These are phyloP conservation scores for Sinosuthora webbiana DNA, from an alignment of 2,113 vertebrate species.

Conservation along the genomic window DNA sequence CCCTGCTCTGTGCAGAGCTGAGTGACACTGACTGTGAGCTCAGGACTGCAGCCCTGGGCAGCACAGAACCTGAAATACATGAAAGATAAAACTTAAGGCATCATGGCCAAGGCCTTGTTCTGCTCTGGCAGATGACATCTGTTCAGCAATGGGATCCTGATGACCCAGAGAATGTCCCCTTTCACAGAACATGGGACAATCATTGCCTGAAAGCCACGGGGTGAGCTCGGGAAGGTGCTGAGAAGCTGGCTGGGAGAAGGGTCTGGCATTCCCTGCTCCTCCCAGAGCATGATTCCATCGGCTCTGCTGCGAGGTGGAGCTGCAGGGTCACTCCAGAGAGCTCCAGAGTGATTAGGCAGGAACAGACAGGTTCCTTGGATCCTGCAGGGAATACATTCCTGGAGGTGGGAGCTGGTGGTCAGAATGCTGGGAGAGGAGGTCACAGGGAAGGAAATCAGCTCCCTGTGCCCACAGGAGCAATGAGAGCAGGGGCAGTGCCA, in stretches of 20 bases:
- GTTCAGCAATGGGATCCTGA: neutral
- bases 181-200: fast-evolving
- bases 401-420: neutral
- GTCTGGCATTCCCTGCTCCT: neutral
- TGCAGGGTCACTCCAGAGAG: neutral
- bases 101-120: neutral
- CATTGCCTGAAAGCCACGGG: fast-evolving
- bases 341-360: neutral
- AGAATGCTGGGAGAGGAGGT: neutral
- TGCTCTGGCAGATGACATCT: neutral
- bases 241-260: neutral
- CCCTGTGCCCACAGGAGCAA: neutral
- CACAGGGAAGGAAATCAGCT: neutral
- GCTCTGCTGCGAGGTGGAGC: neutral
- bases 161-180: neutral
- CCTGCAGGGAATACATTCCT: neutral
- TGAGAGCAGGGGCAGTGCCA: neutral
- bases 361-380: neutral
- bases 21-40: no score
- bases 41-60: no score
- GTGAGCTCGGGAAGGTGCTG: fast-evolving
- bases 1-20: no score
- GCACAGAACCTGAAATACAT: no score
- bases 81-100: no score
- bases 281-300: neutral